Conservation (phyloP, 1,140 invertebrate genomes). For the Hyposmocoma kahamanoa region DNA sequence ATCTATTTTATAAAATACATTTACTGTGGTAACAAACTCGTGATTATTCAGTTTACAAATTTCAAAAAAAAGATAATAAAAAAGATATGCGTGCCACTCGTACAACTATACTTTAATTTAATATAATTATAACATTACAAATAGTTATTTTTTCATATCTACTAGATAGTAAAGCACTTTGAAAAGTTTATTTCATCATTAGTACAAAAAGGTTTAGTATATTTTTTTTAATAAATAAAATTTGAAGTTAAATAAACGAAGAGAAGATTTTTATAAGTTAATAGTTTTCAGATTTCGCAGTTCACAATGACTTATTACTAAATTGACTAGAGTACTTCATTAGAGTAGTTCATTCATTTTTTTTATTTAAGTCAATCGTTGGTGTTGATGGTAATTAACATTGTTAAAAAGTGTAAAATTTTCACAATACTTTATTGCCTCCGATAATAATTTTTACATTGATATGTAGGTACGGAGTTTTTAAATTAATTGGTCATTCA, state of each 20-base stretch:
- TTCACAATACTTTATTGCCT: slow-evolving; percentile 40
- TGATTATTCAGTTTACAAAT: neutral
- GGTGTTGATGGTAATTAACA: slow-evolving; percentile 10
- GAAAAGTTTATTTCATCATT: slow-evolving; percentile 56
- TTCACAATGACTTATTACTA: slow-evolving; percentile 30
- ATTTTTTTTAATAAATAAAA: neutral
- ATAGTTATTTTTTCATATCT: slow-evolving; percentile 61
- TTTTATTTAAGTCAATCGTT: neutral
- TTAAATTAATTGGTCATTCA: slow-evolving; percentile 27
- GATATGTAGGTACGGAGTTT: slow-evolving; percentile 55
- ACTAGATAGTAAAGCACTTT: slow-evolving; percentile 73
- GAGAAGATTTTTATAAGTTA: neutral
- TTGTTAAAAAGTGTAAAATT: slow-evolving; percentile 6
- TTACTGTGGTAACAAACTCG: slow-evolving; percentile 1
- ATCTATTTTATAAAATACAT: slow-evolving; percentile 2
- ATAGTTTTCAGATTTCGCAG: neutral
- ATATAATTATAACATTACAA: slow-evolving; percentile 61
- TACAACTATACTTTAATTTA: slow-evolving; percentile 60
- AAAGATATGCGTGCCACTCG: slow-evolving; percentile 56
- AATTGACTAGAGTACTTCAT: slow-evolving; percentile 54
- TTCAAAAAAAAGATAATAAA: slow-evolving; percentile 15
- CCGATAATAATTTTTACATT: slow-evolving; percentile 40
- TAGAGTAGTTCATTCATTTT: slow-evolving; percentile 15
- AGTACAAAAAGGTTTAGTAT: slow-evolving; percentile 27
- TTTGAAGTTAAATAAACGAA: neutral